Conservation (phyloP, 2,113 vertebrate genomes). For the Oreochromis aureus region DNA sequence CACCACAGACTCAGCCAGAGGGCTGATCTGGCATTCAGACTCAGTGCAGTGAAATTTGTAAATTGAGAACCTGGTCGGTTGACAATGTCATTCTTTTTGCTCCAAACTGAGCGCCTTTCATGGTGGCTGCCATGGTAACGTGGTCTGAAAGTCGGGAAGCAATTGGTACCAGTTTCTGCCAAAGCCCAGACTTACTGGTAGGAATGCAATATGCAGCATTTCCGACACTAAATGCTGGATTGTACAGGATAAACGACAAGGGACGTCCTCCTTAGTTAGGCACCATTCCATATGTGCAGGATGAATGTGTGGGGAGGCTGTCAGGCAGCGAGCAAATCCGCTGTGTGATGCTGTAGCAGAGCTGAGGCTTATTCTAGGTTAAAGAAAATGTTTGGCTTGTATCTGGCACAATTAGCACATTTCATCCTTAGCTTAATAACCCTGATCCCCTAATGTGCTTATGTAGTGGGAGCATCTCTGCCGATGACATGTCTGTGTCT, state of each 20-base stretch:
- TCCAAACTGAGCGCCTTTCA: slow-evolving; percentile 74
- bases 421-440: slow-evolving; percentile 53
- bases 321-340: slow-evolving; percentile 33
- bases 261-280: slow-evolving; percentile 8
- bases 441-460: slow-evolving; percentile 65
- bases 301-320: slow-evolving; percentile 31
- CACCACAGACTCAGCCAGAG: slow-evolving; percentile 19
- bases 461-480: slow-evolving; percentile 43
- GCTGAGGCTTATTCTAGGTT: slow-evolving; percentile 38
- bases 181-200: slow-evolving; percentile 67
- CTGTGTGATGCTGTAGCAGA: not conserved
- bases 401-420: slow-evolving; percentile 54
- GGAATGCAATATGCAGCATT: slow-evolving; percentile 60
- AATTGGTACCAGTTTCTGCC: slow-evolving; percentile 77
- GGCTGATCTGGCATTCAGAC: slow-evolving; percentile 31
- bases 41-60: slow-evolving; percentile 50
- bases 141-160: slow-evolving; percentile 72
- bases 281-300: slow-evolving; percentile 46
- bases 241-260: slow-evolving; percentile 33
- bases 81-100: slow-evolving; percentile 73
- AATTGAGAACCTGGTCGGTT: slow-evolving; percentile 63
- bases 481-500: slow-evolving; percentile 41
- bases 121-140: slow-evolving; percentile 78
- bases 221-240: slow-evolving; percentile 42
- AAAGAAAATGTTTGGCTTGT: slow-evolving; percentile 45